A percentile compares a stretch with the other conserved stretches of the same genome.
Evolutionary conservation across 2,113 vertebrate species (phyloP).

Genomic region (Nothocercus julius): DNA sequence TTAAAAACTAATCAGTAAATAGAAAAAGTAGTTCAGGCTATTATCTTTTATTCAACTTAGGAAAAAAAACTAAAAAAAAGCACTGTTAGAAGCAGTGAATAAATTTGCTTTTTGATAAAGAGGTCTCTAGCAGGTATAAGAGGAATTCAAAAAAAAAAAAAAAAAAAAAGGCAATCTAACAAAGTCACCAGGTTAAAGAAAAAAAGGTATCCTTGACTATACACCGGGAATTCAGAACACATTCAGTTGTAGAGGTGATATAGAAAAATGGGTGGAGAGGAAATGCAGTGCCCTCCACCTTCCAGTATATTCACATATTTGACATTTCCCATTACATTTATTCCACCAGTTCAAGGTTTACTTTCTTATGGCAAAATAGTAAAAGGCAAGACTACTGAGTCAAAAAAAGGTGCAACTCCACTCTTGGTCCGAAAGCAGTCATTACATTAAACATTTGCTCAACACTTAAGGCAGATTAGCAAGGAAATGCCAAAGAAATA

Average conservation of each 20-base stretch:
- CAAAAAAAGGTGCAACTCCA: neutral
- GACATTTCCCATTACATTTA: neutral
- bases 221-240: neutral
- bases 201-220: neutral
- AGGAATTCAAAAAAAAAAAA: neutral
- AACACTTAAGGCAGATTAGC: neutral
- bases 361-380: neutral
- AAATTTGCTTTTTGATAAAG: neutral
- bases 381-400: neutral
- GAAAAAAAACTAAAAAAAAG: neutral
- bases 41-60: neutral
- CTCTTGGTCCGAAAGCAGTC: neutral
- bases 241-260: neutral
- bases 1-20: neutral
- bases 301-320: neutral
- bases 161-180: neutral
- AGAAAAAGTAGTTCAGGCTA: neutral
- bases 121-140: accelerated
- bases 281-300: neutral
- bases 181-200: neutral
- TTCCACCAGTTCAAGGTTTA: neutral
- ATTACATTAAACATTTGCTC: neutral
- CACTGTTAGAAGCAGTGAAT: neutral
- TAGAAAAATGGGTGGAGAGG: neutral
- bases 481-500: neutral